Percentiles rank a stretch among this genome's conserved stretches.
These are phyloP conservation scores for Samia ricini DNA, from an alignment of 1,140 invertebrate species.

Conservation along the genomic window DNA sequence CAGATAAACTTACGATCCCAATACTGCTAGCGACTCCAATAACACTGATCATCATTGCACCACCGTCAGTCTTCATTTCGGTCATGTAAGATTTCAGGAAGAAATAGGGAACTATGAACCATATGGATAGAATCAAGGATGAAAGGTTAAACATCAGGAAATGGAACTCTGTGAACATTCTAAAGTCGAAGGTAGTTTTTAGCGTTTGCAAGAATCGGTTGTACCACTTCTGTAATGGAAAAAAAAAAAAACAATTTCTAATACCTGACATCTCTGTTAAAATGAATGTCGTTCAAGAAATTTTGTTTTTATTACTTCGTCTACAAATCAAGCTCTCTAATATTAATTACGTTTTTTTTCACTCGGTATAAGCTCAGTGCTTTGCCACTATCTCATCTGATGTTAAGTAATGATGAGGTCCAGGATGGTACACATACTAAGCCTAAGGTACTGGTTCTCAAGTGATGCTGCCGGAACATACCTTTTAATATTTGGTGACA, in stretches of 20 bases:
- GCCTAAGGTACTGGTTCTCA: too few relatives aligned
- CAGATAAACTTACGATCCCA: constrained; percentile 57
- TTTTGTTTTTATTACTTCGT: too few relatives aligned
- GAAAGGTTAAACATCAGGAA: constrained; percentile 90
- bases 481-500: too few relatives aligned
- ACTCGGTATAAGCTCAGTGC: too few relatives aligned
- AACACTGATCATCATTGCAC: constrained; percentile 54
- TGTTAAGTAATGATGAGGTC: too few relatives aligned
- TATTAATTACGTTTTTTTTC: too few relatives aligned
- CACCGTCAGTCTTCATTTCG: constrained; percentile 39
- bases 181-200: constrained; percentile 85
- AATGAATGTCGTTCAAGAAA: too few relatives aligned
- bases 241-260: background rate
- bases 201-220: constrained; percentile 82
- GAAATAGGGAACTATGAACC: constrained; percentile 77
- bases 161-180: constrained; percentile 87
- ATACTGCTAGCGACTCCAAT: constrained; percentile 60
- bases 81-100: constrained; percentile 65
- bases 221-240: constrained; percentile 82
- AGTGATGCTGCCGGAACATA: too few relatives aligned
- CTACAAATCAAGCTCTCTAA: too few relatives aligned
- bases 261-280: too few relatives aligned
- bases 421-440: too few relatives aligned
- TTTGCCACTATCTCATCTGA: too few relatives aligned
- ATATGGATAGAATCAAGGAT: constrained; percentile 90